phyloP scores from a whole-genome alignment of 2,888 invertebrate species.

The Leuctra nigra region DNA sequence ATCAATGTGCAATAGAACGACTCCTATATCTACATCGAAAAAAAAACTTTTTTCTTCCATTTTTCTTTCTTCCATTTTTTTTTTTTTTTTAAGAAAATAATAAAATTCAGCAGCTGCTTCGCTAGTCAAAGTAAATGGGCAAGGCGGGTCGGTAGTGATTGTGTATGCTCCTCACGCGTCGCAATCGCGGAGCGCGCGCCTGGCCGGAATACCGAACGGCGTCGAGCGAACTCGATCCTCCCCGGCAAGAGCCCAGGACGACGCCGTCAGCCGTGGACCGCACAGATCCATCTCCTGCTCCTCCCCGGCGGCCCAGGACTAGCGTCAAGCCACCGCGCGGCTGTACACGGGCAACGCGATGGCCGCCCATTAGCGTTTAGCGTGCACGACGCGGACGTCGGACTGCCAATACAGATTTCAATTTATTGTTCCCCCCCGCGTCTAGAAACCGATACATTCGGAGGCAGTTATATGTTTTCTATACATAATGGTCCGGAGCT shows the following conservation, averaged over 20 bases:
- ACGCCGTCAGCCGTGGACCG: background rate
- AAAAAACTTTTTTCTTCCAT: constrained; percentile 15
- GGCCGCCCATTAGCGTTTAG: background rate
- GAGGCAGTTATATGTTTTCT: too few relatives aligned
- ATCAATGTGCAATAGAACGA: constrained; percentile 19
- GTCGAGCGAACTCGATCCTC: background rate
- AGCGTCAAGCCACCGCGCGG: background rate
- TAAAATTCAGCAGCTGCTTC: constrained; percentile 21
- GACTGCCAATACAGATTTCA: background rate
- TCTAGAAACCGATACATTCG: too few relatives aligned
- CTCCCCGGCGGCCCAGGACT: background rate
- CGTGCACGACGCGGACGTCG: constrained; percentile 4
- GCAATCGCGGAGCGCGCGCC: constrained; percentile 10
- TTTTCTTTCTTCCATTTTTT: too few relatives aligned
- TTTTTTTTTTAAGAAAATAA: constrained; percentile 21
- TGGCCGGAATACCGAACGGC: constrained; percentile 11
- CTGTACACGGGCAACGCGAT: background rate
- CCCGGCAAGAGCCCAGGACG: background rate
- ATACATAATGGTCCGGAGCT: too few relatives aligned
- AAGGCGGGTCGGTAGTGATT: constrained; percentile 16
- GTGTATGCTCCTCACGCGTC: constrained; percentile 14
- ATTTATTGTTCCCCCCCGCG: too few relatives aligned
- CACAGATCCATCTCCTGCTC: background rate
- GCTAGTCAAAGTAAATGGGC: constrained; percentile 22
- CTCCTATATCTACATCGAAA: constrained; percentile 10